phyloP scores from a whole-genome alignment of 2,888 invertebrate species.

The Cyclophora albipunctata region DNA sequence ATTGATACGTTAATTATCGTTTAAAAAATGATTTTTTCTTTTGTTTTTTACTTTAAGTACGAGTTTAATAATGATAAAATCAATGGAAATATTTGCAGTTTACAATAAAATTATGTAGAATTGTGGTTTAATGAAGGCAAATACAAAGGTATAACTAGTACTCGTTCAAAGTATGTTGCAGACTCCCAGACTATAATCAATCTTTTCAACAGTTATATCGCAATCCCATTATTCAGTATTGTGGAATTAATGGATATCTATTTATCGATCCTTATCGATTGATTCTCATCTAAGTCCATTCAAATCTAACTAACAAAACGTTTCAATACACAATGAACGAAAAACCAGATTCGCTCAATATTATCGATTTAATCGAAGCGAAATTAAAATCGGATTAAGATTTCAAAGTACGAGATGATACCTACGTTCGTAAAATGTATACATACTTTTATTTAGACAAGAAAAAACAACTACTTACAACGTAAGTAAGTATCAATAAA shows the following conservation, averaged over 20 bases:
- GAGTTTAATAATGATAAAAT: no score
- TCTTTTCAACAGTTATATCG: not conserved
- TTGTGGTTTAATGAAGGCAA: no score
- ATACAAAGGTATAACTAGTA: no score
- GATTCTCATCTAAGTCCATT: constrained; percentile 55
- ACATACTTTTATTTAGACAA: not conserved
- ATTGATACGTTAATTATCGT: no score
- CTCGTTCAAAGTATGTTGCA: no score
- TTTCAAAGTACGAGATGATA: constrained; percentile 25
- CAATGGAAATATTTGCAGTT: no score
- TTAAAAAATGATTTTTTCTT: constrained; percentile 11
- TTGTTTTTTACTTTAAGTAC: no score
- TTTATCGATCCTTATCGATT: constrained; percentile 56
- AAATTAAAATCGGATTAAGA: constrained; percentile 36
- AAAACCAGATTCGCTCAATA: constrained; percentile 24
- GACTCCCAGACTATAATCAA: no score
- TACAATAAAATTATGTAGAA: no score
- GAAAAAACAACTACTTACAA: constrained; percentile 12
- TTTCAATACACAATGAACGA: constrained; percentile 25
- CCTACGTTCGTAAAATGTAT: constrained; percentile 6
- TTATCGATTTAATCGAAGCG: constrained; percentile 27
- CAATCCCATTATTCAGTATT: constrained; percentile 29
- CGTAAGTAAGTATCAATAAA: constrained; percentile 12
- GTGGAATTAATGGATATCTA: constrained; percentile 47
- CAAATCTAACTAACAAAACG: constrained; percentile 38